These are phyloP conservation scores for Antheraea mylitta DNA, from an alignment of 1,140 invertebrate genomes.

Conservation along the genomic window DNA sequence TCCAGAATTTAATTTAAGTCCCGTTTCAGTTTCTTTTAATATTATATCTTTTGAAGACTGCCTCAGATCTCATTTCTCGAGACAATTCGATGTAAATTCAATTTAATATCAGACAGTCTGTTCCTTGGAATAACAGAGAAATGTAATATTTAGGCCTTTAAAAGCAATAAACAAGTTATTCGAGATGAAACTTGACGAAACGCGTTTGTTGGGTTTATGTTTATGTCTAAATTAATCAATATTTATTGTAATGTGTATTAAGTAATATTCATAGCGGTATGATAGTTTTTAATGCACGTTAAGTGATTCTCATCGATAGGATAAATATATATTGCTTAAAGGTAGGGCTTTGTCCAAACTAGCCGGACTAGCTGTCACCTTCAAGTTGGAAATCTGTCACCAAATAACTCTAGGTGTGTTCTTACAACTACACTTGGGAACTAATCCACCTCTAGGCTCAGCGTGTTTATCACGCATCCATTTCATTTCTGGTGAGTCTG, in stretches of 20 bases:
- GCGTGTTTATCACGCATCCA: no score
- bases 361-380: no score
- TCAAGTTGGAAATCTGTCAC: no score
- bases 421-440: no score
- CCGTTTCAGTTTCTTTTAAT: conserved; percentile 38
- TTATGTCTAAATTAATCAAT: not conserved
- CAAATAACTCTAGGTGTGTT: no score
- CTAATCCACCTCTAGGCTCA: no score
- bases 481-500: no score
- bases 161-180: conserved; percentile 27
- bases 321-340: no score
- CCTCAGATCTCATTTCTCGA: conserved; percentile 29
- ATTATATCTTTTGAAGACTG: conserved; percentile 30
- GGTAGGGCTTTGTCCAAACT: no score
- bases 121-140: conserved; percentile 26
- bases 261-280: not conserved
- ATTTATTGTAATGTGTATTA: not conserved
- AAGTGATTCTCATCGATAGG: no score
- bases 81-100: conserved; percentile 37
- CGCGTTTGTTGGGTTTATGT: not conserved
- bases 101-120: conserved; percentile 33
- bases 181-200: not conserved
- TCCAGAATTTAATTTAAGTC: conserved; percentile 37
- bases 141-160: conserved; percentile 27
- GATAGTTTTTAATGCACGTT: no score